Evolutionary conservation across 2,888 invertebrate genomes (phyloP).

Genomic region (Hemithea aestivaria): DNA sequence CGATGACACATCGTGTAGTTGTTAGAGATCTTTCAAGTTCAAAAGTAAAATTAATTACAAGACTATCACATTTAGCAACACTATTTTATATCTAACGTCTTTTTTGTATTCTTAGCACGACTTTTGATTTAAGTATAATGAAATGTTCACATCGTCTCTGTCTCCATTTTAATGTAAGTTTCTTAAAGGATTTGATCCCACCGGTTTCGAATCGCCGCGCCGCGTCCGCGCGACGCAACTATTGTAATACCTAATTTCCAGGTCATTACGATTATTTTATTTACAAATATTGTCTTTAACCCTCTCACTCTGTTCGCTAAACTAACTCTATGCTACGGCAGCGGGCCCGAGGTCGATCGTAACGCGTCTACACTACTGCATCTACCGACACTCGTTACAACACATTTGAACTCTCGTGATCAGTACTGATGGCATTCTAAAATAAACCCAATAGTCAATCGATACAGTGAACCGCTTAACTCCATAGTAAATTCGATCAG

Average conservation of each 20-base stretch:
- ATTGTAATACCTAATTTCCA: conserved; percentile 69
- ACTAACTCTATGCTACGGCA: conserved; percentile 73
- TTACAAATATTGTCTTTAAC: conserved; percentile 81
- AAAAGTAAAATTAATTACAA: conserved; percentile 73
- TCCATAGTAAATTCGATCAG: conserved; percentile 79
- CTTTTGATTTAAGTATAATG: conserved; percentile 58
- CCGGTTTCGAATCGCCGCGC: conserved; percentile 72
- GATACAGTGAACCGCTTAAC: conserved; percentile 71
- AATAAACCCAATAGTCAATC: conserved; percentile 63
- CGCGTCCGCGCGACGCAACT: conserved; percentile 45
- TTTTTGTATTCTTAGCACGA: conserved; percentile 67
- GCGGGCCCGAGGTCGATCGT: conserved; percentile 68
- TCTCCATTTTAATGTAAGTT: conserved; percentile 72
- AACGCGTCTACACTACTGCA: conserved; percentile 55
- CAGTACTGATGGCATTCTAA: conserved; percentile 57
- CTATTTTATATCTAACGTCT: conserved; percentile 75
- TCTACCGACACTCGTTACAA: conserved; percentile 22
- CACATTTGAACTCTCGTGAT: conserved; percentile 64
- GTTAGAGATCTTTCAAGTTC: conserved; percentile 66
- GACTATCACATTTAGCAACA: conserved; percentile 78
- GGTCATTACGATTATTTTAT: conserved; percentile 76
- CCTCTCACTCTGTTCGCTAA: conserved; percentile 79
- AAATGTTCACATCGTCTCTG: conserved; percentile 62
- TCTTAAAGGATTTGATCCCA: conserved; percentile 81
- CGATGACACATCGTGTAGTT: conserved; percentile 64